phyloP scores from a whole-genome alignment of 2,113 vertebrate genomes.

The Chlorodrepanis virens region DNA sequence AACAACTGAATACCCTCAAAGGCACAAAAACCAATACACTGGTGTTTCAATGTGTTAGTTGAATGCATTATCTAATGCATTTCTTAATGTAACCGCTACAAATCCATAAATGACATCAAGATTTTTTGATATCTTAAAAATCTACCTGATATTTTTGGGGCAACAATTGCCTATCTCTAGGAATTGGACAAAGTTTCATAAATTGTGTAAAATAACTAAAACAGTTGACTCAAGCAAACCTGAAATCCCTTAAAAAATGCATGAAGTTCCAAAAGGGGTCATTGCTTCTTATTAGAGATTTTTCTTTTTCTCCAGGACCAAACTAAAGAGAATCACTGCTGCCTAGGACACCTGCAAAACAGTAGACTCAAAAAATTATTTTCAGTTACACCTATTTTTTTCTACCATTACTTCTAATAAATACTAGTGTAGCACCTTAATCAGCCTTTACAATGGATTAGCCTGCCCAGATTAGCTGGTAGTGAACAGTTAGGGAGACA shows the following conservation, averaged over 20 bases:
- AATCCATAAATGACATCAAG: not conserved
- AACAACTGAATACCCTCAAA: not conserved
- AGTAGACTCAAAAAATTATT: not conserved
- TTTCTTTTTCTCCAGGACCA: not conserved
- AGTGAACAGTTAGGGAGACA: not conserved
- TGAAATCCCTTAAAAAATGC: not conserved
- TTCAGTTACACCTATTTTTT: not conserved
- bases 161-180: not conserved
- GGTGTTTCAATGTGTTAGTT: not conserved
- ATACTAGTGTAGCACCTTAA: not conserved
- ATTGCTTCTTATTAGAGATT: not conserved
- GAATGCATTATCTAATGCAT: not conserved
- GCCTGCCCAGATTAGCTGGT: not conserved
- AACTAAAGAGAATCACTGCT: not conserved
- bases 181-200: not conserved
- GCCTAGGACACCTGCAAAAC: not conserved
- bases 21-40: not conserved
- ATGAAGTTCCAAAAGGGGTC: not conserved
- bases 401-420: not conserved
- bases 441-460: not conserved
- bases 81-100: not conserved
- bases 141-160: accelerated
- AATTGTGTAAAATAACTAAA: not conserved
- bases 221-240: not conserved
- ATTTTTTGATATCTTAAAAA: not conserved